Evolutionary conservation across 2,797 vertebrate species (phyloP), one percentile per base, ranked within the genome.

Genomic region (Phoxinus dragarum): DNA sequence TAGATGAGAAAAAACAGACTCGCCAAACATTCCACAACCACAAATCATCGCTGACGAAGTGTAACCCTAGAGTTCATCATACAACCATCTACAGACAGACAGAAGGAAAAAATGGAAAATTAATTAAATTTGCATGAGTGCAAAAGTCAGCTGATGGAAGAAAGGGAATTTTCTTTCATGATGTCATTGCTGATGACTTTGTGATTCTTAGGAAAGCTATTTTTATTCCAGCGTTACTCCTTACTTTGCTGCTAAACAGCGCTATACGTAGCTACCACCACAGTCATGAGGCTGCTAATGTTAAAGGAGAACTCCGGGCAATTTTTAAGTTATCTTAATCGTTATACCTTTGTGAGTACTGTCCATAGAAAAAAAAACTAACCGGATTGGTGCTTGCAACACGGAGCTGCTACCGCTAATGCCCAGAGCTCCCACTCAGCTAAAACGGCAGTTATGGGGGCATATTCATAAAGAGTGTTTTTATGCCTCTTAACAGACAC

Each of bases 1-100:
- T 4, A 17, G 36, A 42, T 21, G 31, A 72, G 36, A 71, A 17
- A 73, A 74, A 82, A 47, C 81, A 64, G 40, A 73, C 69, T 47
- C 11, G 17, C n/a, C 27, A 82, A 34, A 61, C 10, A 27, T 72
- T 59, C 68, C 49, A 61, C 69, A 69, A 31, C 34, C 9, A 21
- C 49, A 72, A 59, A 59, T 72, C 36, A 72, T 59, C 16, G 38
- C 47, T 71, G 12, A 81, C 10, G 54, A 19, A 61, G 40, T 74
- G 40, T 21, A 47, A n/a, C 36, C 9, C 17, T 34, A 47, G 4
- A 2, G 16, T 59, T 47, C 21, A 73, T 31, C 42, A 56, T 16
- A 34, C 47, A 54, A 40, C 5, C 44, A 11, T 23, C 17, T 38
- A 36, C 42, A 36, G 69, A 34, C 47, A 23, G 49, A 31, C 16